phyloP scores from a whole-genome alignment of 2,113 vertebrate genomes.

The Psittacula cyanocephala region DNA sequence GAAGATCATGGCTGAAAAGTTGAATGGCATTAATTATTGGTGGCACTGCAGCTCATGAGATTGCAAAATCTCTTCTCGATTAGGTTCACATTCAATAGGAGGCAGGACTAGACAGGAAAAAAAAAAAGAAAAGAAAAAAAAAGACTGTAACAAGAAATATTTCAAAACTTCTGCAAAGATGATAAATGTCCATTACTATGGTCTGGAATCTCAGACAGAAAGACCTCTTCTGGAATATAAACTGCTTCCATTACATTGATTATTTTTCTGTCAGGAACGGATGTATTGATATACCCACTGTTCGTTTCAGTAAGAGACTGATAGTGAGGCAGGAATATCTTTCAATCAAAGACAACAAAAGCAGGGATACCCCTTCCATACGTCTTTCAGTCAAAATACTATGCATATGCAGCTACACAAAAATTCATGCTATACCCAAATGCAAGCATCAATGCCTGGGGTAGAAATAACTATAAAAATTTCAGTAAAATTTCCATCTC shows the following conservation, averaged over 20 bases:
- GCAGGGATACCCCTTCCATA: not conserved
- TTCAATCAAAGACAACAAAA: not conserved
- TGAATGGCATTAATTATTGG: conserved; percentile 59
- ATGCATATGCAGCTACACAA: not conserved
- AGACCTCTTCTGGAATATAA: not conserved
- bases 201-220: conserved; percentile 11
- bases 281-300: not conserved
- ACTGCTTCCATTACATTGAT: not conserved
- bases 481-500: not conserved
- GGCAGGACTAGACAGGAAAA: not conserved
- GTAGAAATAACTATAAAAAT: not conserved
- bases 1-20: conserved; percentile 10
- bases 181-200: not conserved
- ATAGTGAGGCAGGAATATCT: not conserved
- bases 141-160: not conserved
- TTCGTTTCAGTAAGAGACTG: not conserved
- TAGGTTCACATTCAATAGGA: not conserved
- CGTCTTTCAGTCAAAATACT: not conserved
- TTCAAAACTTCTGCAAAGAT: conserved; percentile 11
- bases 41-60: not conserved
- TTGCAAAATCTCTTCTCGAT: conserved; percentile 30
- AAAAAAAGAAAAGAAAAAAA: no score
- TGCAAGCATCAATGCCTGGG: not conserved
- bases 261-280: conserved; percentile 11
- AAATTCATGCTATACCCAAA: not conserved